phyloP scores from a whole-genome alignment of 2,888 invertebrate genomes.

The Hirtodrosophila cameraria region DNA sequence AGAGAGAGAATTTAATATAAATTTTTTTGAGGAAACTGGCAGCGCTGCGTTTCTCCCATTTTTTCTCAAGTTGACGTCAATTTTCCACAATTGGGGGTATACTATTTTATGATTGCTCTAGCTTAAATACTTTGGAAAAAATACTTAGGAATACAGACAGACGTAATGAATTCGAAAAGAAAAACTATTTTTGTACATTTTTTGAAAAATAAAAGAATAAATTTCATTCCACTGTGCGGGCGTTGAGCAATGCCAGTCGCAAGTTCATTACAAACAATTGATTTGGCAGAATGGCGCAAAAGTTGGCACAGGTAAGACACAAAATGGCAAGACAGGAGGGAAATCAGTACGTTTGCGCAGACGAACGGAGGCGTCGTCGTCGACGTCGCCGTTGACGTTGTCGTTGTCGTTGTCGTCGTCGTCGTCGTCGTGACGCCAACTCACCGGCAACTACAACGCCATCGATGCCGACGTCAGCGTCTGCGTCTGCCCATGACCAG shows the following conservation, averaged over 20 bases:
- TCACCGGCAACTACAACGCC: conserved; percentile 39
- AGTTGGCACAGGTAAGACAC: conserved; percentile 72
- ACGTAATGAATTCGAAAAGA: too few species aligned
- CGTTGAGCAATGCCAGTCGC: conserved; percentile 45
- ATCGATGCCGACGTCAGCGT: conserved; percentile 29
- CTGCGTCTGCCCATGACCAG: conserved; percentile 69
- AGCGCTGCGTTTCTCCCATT: too few species aligned
- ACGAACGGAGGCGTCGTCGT: conserved; percentile 22
- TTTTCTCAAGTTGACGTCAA: too few species aligned
- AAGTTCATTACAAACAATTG: conserved; percentile 80
- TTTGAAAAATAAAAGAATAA: too few species aligned
- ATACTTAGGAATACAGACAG: too few species aligned
- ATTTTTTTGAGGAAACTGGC: too few species aligned
- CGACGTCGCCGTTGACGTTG: conserved; percentile 5
- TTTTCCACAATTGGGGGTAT: too few species aligned
- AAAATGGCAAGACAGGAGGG: conserved; percentile 18
- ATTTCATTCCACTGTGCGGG: conserved; percentile 38
- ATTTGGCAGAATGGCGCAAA: conserved; percentile 76
- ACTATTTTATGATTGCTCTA: too few species aligned
- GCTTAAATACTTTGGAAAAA: too few species aligned
- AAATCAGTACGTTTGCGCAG: conserved; percentile 19
- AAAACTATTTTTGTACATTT: background rate
- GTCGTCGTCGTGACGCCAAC: conserved; percentile 40
- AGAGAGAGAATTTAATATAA: too few species aligned
- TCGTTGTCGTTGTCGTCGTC: conserved; percentile 1